phyloP scores from a whole-genome alignment of 2,113 vertebrate species.

The Boulengeromyrus knoepffleri region DNA sequence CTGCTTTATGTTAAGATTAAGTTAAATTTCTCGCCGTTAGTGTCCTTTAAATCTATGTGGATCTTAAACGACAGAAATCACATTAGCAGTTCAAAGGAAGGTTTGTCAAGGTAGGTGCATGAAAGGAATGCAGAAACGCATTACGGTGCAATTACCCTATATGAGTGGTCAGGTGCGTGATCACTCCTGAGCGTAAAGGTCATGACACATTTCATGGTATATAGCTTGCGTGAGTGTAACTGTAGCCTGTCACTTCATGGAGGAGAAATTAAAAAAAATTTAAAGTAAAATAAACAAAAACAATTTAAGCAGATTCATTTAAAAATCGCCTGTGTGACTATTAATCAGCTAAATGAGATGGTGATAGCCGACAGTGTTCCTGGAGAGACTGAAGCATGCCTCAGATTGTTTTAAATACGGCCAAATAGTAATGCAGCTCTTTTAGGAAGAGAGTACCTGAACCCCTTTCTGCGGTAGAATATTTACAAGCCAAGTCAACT shows the following conservation, averaged over 20 bases:
- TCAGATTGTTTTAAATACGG: not conserved
- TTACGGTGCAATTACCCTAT: not conserved
- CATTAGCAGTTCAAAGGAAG: not conserved
- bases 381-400: not conserved
- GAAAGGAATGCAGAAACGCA: not conserved
- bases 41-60: not conserved
- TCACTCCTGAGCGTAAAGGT: not conserved
- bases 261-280: not conserved
- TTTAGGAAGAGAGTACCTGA: not conserved
- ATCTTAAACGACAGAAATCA: not conserved
- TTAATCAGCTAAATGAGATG: not conserved
- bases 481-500: not conserved
- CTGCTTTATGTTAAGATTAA: not conserved
- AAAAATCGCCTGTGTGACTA: not conserved
- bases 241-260: not conserved
- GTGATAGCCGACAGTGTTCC: not conserved
- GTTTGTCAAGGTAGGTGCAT: not conserved
- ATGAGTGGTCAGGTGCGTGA: not conserved
- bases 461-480: not conserved
- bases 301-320: not conserved
- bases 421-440: not conserved
- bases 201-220: not conserved
- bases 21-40: not conserved
- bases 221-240: not conserved
- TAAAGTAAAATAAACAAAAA: not conserved